Percentiles rank a stretch among this genome's conserved stretches.
Evolutionary conservation across 2,113 vertebrate genomes (phyloP).

Genomic region (Coryphaenoides rupestris): DNA sequence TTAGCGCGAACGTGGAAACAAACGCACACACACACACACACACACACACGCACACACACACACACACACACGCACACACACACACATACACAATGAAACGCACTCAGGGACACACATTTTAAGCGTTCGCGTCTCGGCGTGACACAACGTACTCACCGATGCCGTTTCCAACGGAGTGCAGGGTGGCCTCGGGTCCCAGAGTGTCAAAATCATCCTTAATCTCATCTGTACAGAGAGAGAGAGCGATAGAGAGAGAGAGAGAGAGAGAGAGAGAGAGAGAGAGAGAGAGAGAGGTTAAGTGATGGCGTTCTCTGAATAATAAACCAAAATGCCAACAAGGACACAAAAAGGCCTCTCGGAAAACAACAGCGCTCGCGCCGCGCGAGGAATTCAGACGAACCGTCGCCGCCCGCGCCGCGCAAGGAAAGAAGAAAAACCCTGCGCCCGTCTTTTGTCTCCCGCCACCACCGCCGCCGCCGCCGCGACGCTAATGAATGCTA

Average conservation of each 20-base stretch:
- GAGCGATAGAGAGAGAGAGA: conserved; percentile 8
- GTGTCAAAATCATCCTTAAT: conserved; percentile 96
- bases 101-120: not conserved
- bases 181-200: conserved; percentile 86
- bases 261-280: not conserved
- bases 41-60: conserved; percentile 23
- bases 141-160: conserved; percentile 81
- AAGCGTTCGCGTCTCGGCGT: not conserved
- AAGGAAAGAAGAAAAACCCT: no score
- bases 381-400: conserved; percentile 18
- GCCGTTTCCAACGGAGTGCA: conserved; percentile 88
- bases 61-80: conserved; percentile 15
- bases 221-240: conserved; percentile 84
- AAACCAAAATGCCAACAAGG: conserved; percentile 3
- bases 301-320: not conserved
- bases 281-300: conserved; percentile 3
- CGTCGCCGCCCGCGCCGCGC: conserved; percentile 43
- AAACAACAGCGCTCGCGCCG: conserved; percentile 34
- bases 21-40: not conserved
- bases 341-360: conserved; percentile 17
- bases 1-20: no score
- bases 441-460: conserved; percentile 75
- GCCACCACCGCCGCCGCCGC: no score
- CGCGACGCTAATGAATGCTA: conserved; percentile 82
- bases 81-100: not conserved